A percentile compares a stretch with the other conserved stretches of the same genome.
These are phyloP conservation scores for Heterotis niloticus DNA, from an alignment of 2,113 vertebrate species.

Conservation along the genomic window DNA sequence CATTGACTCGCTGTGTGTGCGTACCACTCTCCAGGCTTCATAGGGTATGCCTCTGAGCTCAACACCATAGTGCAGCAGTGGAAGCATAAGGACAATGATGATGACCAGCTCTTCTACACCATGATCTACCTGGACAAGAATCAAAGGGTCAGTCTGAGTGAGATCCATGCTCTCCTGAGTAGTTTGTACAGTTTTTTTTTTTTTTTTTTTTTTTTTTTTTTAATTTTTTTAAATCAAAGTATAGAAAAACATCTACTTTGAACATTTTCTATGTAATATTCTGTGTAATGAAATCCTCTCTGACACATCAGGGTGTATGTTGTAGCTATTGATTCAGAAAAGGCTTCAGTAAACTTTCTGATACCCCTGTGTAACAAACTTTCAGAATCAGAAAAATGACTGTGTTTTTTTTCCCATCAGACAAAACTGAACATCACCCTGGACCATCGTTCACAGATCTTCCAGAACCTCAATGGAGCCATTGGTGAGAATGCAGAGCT, in stretches of 20 bases:
- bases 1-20: background rate
- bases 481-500: conserved; percentile 56
- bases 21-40: conserved; percentile 57
- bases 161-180: background rate
- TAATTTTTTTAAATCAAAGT: too few species aligned
- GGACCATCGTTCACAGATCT: conserved; percentile 71
- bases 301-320: background rate
- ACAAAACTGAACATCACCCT: conserved; percentile 64
- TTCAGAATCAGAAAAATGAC: background rate
- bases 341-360: background rate
- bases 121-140: conserved; percentile 65
- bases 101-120: conserved; percentile 73
- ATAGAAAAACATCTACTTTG: background rate
- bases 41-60: conserved; percentile 65
- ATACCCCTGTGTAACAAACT: background rate
- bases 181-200: background rate
- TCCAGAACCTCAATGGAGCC: conserved; percentile 77
- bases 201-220: background rate
- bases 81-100: conserved; percentile 67
- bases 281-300: background rate
- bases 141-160: conserved; percentile 54
- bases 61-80: conserved; percentile 61
- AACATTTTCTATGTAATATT: background rate
- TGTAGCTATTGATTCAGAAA: background rate
- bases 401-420: conserved; percentile 43